A percentile compares a stretch with the other conserved stretches of the same genome.
These are phyloP conservation scores for Ptychadena robeensis DNA, from an alignment of 2,797 vertebrate species.

Conservation along the genomic window DNA sequence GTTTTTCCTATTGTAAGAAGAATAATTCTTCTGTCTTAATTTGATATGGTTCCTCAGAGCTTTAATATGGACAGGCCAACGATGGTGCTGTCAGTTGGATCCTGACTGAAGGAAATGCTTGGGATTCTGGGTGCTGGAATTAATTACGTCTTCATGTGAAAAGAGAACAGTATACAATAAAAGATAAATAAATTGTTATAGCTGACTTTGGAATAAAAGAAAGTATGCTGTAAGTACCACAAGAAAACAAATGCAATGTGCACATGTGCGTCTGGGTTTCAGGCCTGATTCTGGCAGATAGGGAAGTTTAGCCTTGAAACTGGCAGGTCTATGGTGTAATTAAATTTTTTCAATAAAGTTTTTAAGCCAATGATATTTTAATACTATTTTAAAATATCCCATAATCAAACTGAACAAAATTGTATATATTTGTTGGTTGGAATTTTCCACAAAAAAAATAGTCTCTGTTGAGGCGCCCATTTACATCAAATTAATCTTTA, in stretches of 20 bases:
- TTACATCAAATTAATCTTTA: too few species aligned
- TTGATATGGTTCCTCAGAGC: constrained; percentile 12
- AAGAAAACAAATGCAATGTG: constrained; percentile 8
- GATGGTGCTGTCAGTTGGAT: constrained; percentile 32
- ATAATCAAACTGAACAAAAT: too few species aligned
- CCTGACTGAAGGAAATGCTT: constrained; percentile 40
- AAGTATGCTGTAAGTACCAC: not conserved
- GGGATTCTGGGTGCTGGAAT: constrained; percentile 44
- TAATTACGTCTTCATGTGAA: constrained; percentile 49
- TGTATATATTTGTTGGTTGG: too few species aligned
- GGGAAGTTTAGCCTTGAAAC: not conserved
- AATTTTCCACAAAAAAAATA: too few species aligned
- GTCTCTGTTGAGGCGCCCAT: too few species aligned
- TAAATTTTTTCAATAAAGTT: too few species aligned
- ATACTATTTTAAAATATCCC: too few species aligned
- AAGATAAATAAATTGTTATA: constrained; percentile 54
- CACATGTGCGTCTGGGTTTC: not conserved
- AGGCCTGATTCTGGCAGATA: not conserved
- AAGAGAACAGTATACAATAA: constrained; percentile 34
- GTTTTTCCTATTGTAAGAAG: not conserved
- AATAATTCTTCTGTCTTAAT: constrained; percentile 17
- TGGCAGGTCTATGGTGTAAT: too few species aligned
- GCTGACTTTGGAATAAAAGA: constrained; percentile 18
- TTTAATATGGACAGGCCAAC: constrained; percentile 26
- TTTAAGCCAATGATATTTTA: too few species aligned